Base-by-base conservation (phyloP, 2,888 invertebrate genomes). In the Eucriotettix oculatus region DNA sequence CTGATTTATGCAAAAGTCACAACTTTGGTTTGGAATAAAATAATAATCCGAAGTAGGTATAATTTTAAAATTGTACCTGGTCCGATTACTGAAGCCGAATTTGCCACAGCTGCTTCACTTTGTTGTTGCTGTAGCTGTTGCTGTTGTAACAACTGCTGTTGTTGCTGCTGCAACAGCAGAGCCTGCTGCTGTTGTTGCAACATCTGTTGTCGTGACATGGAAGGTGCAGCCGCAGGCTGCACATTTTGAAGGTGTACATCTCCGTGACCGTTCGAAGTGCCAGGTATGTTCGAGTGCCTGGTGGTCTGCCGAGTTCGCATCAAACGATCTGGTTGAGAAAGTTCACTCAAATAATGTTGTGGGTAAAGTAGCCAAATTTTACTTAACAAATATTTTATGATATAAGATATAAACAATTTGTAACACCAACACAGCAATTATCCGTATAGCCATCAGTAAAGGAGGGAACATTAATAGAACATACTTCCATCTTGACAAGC, bases 211-310 rank as follows among this genome's bases (percentile, higher is more conserved):
- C 75, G 77, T 55, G 81, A 80, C 59, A 82, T 12, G 54, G n/a
- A 2, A n/a, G 52, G 52, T 1, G n/a, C 14, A 29, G 12, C 2
- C 11, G 7, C 29, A 29, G 29, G 7, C 29, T 29, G 29, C 29
- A 29, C 7, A 7, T 29, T 48, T 5, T 14, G 48, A 12, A 48
- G 9, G 40, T 55, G 43, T 42, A 42, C 61, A 69, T 81, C 81
- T 59, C 78, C 77, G 70, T 80, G 80, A 1, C 81, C 81, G 68
- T 82, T 81, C 59, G 79, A 75, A 67, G 29, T 29, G 29, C 29
- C 29, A 2, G 29, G 29, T 29, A 29, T 2, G 29, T 29, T 29
- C 29, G 29, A 5, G 7, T 29, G 29, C 29, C 29, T 29, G 29
- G 29, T 7, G 3, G 29, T 29, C 29, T 29, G 29, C 29, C 29